Evolutionary conservation across 2,113 vertebrate species (phyloP).

Genomic region (Percina caprodes): DNA sequence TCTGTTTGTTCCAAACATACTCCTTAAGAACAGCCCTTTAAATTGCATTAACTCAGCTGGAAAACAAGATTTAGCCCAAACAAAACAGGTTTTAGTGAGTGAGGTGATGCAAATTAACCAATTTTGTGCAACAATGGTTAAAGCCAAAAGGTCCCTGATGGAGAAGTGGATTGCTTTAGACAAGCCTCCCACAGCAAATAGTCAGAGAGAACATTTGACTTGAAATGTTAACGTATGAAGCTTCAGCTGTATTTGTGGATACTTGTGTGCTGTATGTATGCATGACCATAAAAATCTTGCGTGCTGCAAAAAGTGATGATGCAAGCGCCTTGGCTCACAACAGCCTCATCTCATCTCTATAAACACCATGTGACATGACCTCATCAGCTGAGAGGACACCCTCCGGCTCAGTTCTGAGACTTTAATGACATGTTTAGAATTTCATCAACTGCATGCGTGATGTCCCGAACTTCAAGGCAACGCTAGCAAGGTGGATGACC

Average conservation of each 20-base stretch:
- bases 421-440: conserved; percentile 50
- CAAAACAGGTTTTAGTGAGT: conserved; percentile 45
- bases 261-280: background rate
- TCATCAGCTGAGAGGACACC: conserved; percentile 62
- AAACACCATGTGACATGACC: conserved; percentile 69
- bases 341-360: conserved; percentile 47
- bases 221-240: conserved; percentile 23
- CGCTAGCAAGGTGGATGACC: conserved; percentile 39
- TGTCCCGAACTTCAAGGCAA: background rate
- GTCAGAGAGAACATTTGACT: conserved; percentile 11
- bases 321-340: conserved; percentile 45
- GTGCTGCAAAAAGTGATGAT: conserved; percentile 41
- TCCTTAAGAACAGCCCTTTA: conserved; percentile 28
- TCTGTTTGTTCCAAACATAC: conserved; percentile 29
- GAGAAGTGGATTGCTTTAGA: conserved; percentile 43
- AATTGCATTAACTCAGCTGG: conserved; percentile 25
- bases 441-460: conserved; percentile 31
- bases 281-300: background rate
- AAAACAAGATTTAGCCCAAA: conserved; percentile 47
- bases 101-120: conserved; percentile 52
- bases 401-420: conserved; percentile 40
- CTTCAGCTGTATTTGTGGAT: conserved; percentile 13
- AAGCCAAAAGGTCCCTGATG: conserved; percentile 42
- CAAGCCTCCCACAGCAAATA: conserved; percentile 47
- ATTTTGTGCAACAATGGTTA: conserved; percentile 59